These are phyloP conservation scores for Panagrolaimus sp. DNA, from an alignment of 1,140 invertebrate species.

Conservation along the genomic window DNA sequence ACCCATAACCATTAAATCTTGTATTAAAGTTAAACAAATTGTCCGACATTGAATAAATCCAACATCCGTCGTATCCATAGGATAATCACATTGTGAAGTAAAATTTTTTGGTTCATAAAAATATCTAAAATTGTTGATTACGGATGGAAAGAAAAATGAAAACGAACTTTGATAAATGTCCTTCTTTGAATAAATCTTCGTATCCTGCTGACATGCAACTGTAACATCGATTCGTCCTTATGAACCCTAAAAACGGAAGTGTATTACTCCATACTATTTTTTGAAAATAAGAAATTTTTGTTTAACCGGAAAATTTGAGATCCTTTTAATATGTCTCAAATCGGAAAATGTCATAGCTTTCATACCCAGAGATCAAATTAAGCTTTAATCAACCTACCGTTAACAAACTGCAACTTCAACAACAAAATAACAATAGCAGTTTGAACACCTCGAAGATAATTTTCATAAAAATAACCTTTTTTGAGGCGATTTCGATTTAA, in stretches of 20 bases:
- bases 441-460: no score
- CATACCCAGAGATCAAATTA: no score
- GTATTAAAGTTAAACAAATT: conserved; percentile 8
- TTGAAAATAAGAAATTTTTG: no score
- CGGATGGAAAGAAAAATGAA: no score
- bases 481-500: no score
- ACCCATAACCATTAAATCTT: conserved; percentile 8
- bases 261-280: no score
- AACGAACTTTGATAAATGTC: not conserved
- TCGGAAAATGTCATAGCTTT: no score
- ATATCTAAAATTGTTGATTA: not conserved
- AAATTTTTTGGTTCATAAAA: conserved; percentile 14
- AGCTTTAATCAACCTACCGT: not conserved
- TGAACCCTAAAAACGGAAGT: not conserved
- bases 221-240: conserved; percentile 12
- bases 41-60: conserved; percentile 10
- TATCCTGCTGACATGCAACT: conserved; percentile 12
- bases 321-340: no score
- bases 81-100: conserved; percentile 7
- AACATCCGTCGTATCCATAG: not conserved
- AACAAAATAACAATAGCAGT: not conserved
- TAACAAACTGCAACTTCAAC: not conserved
- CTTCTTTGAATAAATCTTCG: conserved; percentile 3
- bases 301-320: no score
- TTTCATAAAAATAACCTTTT: no score